Conservation (phyloP, 2,888 invertebrate genomes). For the Netelia melanura region DNA sequence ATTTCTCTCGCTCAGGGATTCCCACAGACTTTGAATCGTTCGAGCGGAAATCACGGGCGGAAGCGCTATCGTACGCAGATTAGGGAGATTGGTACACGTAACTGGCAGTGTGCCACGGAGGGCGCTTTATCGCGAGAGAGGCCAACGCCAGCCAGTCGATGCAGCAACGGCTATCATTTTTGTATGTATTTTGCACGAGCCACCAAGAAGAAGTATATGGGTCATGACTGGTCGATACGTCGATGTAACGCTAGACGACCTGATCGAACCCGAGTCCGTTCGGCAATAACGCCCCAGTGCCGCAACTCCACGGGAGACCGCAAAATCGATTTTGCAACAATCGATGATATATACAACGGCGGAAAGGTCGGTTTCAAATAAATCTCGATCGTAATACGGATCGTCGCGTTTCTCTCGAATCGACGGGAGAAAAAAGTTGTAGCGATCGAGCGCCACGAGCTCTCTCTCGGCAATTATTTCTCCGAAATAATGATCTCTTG, state of each 20-base stretch:
- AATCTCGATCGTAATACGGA: not conserved
- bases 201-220: conserved; percentile 47
- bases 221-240: conserved; percentile 62
- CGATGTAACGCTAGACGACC: conserved; percentile 45
- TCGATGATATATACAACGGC: not conserved
- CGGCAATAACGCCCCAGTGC: not conserved
- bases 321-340: conserved; percentile 52
- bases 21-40: conserved; percentile 6
- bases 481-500: not conserved
- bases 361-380: not conserved
- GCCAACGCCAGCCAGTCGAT: conserved; percentile 1
- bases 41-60: conserved; percentile 27
- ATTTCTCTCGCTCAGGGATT: not conserved
- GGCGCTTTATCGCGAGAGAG: not conserved
- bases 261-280: conserved; percentile 53
- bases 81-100: not conserved
- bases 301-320: conserved; percentile 29
- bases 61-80: conserved; percentile 24
- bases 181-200: conserved; percentile 7
- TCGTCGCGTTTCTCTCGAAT: not conserved
- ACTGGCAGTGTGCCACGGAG: conserved; percentile 24
- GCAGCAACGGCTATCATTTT: conserved; percentile 6
- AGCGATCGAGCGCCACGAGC: not conserved
- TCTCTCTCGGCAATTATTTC: not conserved
- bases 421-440: not conserved